Evolutionary conservation across 2,113 vertebrate species (phyloP).

Genomic region (Cyprinus carpio): DNA sequence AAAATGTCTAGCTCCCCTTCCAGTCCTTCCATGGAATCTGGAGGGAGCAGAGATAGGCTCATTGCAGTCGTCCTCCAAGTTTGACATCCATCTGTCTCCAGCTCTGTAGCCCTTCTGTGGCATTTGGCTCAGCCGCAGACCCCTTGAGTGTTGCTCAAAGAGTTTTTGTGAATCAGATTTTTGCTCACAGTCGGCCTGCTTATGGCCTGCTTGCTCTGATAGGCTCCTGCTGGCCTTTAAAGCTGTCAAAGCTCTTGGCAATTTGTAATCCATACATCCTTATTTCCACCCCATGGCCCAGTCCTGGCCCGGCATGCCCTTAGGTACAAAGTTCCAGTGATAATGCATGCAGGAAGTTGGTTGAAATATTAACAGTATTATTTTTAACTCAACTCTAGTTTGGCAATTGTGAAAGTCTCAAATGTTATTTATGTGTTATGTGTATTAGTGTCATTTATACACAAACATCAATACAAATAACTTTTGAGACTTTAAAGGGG

Average conservation of each 20-base stretch:
- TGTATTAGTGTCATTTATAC: not conserved
- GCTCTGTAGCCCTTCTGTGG: slow-evolving; percentile 2
- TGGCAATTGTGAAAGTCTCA: not conserved
- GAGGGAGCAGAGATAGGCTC: slow-evolving; percentile 8
- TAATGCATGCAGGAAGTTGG: not conserved
- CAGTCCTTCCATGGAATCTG: slow-evolving; percentile 2
- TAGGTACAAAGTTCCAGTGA: not conserved
- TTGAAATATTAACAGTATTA: not conserved
- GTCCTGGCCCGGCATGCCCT: not conserved
- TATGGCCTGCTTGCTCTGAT: slow-evolving; percentile 58
- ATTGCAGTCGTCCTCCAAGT: slow-evolving; percentile 2
- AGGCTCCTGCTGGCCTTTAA: slow-evolving; percentile 56
- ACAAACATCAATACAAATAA: not conserved
- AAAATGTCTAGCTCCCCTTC: slow-evolving; percentile 16
- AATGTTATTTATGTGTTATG: not conserved
- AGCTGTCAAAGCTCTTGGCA: slow-evolving; percentile 55
- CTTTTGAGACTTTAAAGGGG: not conserved
- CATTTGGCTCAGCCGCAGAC: slow-evolving; percentile 7
- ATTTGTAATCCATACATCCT: slow-evolving; percentile 61
- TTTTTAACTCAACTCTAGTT: not conserved
- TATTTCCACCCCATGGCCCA: slow-evolving; percentile 4
- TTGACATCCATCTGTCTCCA: slow-evolving; percentile 34
- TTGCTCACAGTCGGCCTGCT: slow-evolving; percentile 47
- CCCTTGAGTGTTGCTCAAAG: slow-evolving; percentile 18
- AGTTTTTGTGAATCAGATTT: slow-evolving; percentile 27